These are phyloP conservation scores for Cotesia typhae DNA, from an alignment of 1,140 invertebrate species.

Conservation along the genomic window DNA sequence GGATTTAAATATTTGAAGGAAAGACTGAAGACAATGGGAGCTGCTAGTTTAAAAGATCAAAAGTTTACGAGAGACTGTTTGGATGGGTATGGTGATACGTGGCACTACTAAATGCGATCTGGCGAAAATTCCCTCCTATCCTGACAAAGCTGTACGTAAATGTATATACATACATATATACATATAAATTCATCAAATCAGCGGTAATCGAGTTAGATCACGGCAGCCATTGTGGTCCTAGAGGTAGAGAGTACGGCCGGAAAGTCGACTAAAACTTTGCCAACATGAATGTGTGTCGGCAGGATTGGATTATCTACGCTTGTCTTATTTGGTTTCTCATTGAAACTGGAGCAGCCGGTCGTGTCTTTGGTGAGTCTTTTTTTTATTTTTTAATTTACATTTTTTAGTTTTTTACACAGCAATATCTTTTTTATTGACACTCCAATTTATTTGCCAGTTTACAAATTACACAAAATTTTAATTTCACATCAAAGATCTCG, in stretches of 20 bases:
- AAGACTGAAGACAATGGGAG: slow-evolving; percentile 11
- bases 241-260: slow-evolving; percentile 1
- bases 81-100: slow-evolving; percentile 5
- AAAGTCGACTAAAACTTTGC: slow-evolving; percentile 46
- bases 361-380: slow-evolving; percentile 56
- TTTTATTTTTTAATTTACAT: neutral
- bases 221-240: slow-evolving; percentile 34
- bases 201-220: slow-evolving; percentile 45
- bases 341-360: slow-evolving; percentile 49
- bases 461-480: too few relatives aligned
- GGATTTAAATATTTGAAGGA: neutral
- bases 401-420: neutral
- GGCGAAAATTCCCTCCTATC: slow-evolving; percentile 6
- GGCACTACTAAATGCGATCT: slow-evolving; percentile 15
- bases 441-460: too few relatives aligned
- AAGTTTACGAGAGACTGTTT: neutral
- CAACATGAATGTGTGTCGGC: slow-evolving; percentile 57
- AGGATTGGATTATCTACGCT: slow-evolving; percentile 56
- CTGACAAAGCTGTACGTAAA: neutral
- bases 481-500: too few relatives aligned
- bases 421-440: too few relatives aligned
- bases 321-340: slow-evolving; percentile 59
- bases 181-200: slow-evolving; percentile 36
- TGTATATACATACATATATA: neutral
- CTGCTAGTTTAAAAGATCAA: slow-evolving; percentile 8